Base-by-base conservation (phyloP, 92 coral and sea anemone species). In the Actinostola sp. region DNA sequence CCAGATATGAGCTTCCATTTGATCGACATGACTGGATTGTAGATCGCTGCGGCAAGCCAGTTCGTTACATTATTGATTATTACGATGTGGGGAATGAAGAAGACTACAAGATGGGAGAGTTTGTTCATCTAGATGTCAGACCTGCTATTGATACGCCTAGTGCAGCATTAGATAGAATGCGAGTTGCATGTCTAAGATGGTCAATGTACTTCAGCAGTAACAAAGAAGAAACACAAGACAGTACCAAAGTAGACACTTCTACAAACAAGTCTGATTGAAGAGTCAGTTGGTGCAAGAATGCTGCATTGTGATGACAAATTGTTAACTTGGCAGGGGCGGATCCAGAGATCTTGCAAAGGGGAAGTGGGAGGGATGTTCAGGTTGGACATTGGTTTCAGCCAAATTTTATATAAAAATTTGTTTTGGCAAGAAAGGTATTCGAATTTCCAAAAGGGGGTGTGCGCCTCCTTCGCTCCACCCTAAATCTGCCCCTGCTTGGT, bases 1-100 rank as follows among this genome's bases (percentile, higher is more conserved):
- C 23, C 71, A 94, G 98, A 36, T 94, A 91, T 61, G 98, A 94
- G 76, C 84, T 94, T 43, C 98, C 98, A 32, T 94, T 94, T 81
- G 98, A 94, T 49, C 88, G 98, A 39, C 98, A 94, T 69, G 98
- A 94, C 71, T 94, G 98, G 98, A 73, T 94, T 14, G 77, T 94
- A 33, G 97, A 94, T 67, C 92, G 98, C 7, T 94, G 98, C 45
- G 97, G 98, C 39, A 87, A 69, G 68, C 72, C 82, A 41, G 98
- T 94, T 48, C 88, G 98, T 24, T 94, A 94, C 67, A 80, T 94
- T 45, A 94, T 94, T 61, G 98, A 94, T 82, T 94, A 94, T 80
- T 94, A 94, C 69, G 98, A 94, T 58, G 62, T 94, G 24, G 98
- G 98, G 8, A 90, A 88, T 51, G 98, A 94, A 46, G 97, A 91